Conservation (phyloP, 2,888 invertebrate genomes). For the Drosophila meridionalis region DNA sequence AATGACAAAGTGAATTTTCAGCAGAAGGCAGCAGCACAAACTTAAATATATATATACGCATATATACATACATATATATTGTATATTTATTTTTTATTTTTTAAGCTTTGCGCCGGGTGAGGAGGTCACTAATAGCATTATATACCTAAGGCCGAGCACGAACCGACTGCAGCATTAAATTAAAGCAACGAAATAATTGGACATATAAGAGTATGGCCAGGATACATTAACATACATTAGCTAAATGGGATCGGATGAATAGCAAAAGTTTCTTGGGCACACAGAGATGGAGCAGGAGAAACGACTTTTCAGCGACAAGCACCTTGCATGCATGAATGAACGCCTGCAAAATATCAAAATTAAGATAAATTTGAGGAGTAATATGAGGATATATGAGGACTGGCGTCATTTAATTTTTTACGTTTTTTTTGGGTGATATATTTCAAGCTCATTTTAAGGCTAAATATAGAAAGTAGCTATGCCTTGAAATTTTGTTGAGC, state of each 20-base stretch:
- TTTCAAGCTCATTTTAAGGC: not conserved
- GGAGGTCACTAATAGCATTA: slow-evolving; percentile 62
- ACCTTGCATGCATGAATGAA: not conserved
- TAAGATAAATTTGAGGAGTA: not conserved
- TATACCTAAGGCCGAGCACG: slow-evolving; percentile 36
- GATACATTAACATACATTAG: slow-evolving; percentile 42
- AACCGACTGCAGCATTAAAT: slow-evolving; percentile 39
- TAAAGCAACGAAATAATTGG: slow-evolving; percentile 47
- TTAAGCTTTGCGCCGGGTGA: slow-evolving; percentile 40
- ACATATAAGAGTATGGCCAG: slow-evolving; percentile 34
- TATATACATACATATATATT: not conserved
- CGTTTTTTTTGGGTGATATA: not conserved
- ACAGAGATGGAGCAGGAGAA: not conserved
- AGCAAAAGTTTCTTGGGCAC: not conserved
- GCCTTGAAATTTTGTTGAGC: no score
- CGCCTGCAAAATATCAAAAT: not conserved
- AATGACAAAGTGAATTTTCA: slow-evolving; percentile 77
- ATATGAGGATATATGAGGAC: not conserved
- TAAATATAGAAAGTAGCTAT: not conserved
- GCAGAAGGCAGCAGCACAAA: slow-evolving; percentile 33
- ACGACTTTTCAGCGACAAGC: not conserved
- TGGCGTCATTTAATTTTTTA: not conserved
- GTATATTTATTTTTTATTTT: slow-evolving; percentile 9
- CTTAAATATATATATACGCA: not conserved
- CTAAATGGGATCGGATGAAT: slow-evolving; percentile 34